phyloP scores from a whole-genome alignment of 1,140 invertebrate genomes.

The Drosophila punjabiensis region DNA sequence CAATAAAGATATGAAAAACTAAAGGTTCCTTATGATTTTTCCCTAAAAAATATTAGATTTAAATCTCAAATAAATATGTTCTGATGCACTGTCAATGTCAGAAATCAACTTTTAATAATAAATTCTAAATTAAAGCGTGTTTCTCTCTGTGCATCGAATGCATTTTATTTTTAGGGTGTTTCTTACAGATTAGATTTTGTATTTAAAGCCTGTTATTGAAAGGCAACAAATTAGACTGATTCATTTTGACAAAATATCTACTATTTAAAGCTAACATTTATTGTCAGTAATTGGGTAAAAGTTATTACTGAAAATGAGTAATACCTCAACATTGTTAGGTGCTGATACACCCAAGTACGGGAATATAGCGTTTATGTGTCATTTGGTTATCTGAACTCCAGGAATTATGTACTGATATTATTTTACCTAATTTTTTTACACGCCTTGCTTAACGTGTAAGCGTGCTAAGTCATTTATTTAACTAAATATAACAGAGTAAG shows the following conservation, averaged over 20 bases:
- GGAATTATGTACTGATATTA: background rate
- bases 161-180: background rate
- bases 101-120: background rate
- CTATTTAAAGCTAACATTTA: background rate
- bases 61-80: background rate
- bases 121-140: background rate
- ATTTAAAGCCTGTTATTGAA: background rate
- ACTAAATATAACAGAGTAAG: background rate
- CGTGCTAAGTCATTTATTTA: background rate
- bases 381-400: background rate
- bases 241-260: background rate
- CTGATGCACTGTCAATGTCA: background rate
- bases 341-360: background rate
- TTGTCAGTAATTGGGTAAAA: background rate
- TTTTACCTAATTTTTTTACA: background rate
- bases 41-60: background rate
- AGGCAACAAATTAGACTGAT: conserved; percentile 3
- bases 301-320: conserved; percentile 9
- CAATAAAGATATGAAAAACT: background rate
- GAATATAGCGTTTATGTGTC: background rate
- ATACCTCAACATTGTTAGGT: background rate
- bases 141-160: background rate
- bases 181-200: conserved; percentile 8
- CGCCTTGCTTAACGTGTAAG: background rate
- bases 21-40: background rate